Conservation (phyloP, 2,113 vertebrate genomes). For the Dromiciops gliroides region DNA sequence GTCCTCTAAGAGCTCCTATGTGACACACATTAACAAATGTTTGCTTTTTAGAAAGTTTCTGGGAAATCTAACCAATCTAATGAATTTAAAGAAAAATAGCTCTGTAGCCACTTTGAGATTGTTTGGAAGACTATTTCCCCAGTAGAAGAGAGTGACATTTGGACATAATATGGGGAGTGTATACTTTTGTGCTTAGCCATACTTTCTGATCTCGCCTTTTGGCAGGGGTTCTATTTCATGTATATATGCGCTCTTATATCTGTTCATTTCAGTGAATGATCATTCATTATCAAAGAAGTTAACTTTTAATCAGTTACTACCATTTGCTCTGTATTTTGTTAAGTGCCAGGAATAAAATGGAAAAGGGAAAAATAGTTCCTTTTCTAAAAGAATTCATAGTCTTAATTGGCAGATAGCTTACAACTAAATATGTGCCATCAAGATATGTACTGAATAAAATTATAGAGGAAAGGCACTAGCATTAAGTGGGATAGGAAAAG, state of each 20-base stretch:
- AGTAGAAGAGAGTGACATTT: too few relatives aligned
- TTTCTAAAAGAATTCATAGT: too few relatives aligned
- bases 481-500: background rate
- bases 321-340: background rate
- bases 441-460: background rate
- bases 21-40: background rate
- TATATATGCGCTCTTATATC: background rate
- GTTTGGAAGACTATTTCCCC: conserved; percentile 14
- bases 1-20: background rate
- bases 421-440: background rate
- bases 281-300: background rate
- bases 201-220: conserved; percentile 46
- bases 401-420: background rate
- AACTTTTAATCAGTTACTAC: background rate
- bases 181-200: background rate
- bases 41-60: background rate
- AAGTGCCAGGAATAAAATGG: too few relatives aligned
- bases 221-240: conserved; percentile 14
- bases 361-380: too few relatives aligned
- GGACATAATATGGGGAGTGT: background rate
- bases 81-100: conserved; percentile 7
- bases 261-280: background rate
- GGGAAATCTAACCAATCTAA: conserved; percentile 26
- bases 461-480: background rate
- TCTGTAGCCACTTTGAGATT: conserved; percentile 18